Base-by-base conservation (phyloP, 2,888 invertebrate genomes). In the Lepidochrysops patricia region DNA sequence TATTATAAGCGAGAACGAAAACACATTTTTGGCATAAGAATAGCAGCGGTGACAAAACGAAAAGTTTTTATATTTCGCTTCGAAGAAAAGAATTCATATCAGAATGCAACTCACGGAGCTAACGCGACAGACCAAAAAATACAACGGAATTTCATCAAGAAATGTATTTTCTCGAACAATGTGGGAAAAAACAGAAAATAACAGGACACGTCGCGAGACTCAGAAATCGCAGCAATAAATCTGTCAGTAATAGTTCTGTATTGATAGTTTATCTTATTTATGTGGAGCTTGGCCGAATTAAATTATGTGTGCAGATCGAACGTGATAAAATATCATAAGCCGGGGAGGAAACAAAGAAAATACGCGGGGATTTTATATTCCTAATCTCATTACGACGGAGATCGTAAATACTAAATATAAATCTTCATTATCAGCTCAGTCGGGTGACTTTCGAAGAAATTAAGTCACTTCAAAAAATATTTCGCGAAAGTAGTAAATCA, bases 91-190 rank as follows among this genome's bases (percentile, higher is more conserved):
- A 50, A 50, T 50, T 50, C 50, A 57, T 57, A 57, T 57, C 57
- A 58, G 59, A 61, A 63, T 63, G 61, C 63, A 60, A 32, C 56
- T 60, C 63, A 61, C 63, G 63, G 61, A 37, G 34, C 56, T 35
- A 59, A 56, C 57, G 57, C 60, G 58, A 57, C 49, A 60, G 61
- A 63, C 60, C 61, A 60, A 61, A 63, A 62, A 63, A 61, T 60
- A 61, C 60, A 54, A 43, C 52, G 57, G 54, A 49, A 60, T 61
- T 60, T 26, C 58, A 35, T 54, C 60, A 63, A 63, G 63, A 63
- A 63, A 57, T 54, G 52, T 61, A 61, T 52, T 57, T 15, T 60
- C 54, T 58, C 59, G 59, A 63, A 63, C 61, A 62, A 60, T 37
- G 43, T 29, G 43, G 37, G 43, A 27, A 57, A 57, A 57, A 32